A percentile compares a stretch with the other conserved stretches of the same genome.
Evolutionary conservation across 2,797 vertebrate species (phyloP).

Genomic region (Lithobates sylvaticus): DNA sequence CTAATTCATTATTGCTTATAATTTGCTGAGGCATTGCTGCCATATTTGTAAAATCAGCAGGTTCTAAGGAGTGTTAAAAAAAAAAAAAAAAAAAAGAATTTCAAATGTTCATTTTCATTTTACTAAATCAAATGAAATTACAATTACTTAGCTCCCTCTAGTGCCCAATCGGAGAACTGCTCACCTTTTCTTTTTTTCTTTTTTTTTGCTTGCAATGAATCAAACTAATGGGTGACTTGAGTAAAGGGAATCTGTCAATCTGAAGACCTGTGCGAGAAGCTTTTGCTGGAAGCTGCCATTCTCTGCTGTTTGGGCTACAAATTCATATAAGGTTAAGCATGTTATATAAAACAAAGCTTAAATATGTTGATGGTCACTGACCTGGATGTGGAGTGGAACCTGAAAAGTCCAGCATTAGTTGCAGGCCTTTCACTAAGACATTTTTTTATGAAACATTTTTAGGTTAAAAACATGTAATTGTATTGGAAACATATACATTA

Average conservation of each 20-base stretch:
- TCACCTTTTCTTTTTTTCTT: constrained; percentile 20
- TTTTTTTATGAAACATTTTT: too few species aligned
- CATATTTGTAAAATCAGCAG: constrained; percentile 87
- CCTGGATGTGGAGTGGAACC: too few species aligned
- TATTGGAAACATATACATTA: too few species aligned
- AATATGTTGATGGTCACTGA: too few species aligned
- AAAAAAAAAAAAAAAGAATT: constrained; percentile 75
- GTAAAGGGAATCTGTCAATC: background rate
- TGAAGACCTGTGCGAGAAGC: too few species aligned
- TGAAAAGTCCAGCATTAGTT: too few species aligned
- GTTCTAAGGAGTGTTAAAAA: constrained; percentile 64
- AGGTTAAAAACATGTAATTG: too few species aligned
- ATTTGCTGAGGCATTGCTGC: constrained; percentile 85
- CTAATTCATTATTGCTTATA: constrained; percentile 86
- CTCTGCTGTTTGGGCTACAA: too few species aligned
- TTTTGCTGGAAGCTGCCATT: too few species aligned
- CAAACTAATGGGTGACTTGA: background rate
- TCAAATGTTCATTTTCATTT: constrained; percentile 75
- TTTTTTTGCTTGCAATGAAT: background rate
- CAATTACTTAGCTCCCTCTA: constrained; percentile 96
- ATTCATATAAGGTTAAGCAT: too few species aligned
- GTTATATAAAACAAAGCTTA: too few species aligned
- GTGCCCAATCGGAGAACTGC: constrained; percentile 81
- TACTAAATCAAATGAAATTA: constrained; percentile 77
- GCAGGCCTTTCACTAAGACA: too few species aligned